Evolutionary conservation across 2,888 invertebrate genomes (phyloP), one percentile per base, ranked within the genome.

Genomic region (Rhyacophila evoluta): DNA sequence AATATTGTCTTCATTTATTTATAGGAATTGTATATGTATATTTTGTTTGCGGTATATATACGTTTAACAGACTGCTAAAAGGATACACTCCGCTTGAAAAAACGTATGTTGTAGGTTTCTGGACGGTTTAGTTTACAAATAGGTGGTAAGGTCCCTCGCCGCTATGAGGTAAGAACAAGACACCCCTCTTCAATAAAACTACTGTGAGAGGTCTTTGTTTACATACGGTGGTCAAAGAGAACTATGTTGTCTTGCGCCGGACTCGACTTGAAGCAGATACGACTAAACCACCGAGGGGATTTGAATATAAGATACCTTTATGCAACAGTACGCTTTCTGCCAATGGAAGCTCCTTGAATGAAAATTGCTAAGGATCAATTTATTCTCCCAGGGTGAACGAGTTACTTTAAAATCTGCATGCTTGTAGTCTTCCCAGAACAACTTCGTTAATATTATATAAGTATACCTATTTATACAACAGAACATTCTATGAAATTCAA

Each of bases 101-200:
- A 10, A 15, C 55, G 10, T 55, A 10, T 55, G 8, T 1, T 28
- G 69, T 33, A 8, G 3, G 69, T 29, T 33, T 29, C 55, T n/a
- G 72, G 69, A 25, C 25, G 75, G 69, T 25, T 37, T 75, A 19
- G 12, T 55, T 75, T 75, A 75, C 75, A 75, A 75, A 75, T 75
- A 69, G 25, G 75, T 69, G 75, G 75, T 75, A 15, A 37, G 37
- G 37, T 75, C 36, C 75, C 37, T 28, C 28, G 41, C 74, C 29
- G 19, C 38, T 15, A 36, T 37, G 36, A 25, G 75, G 75, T 27
- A 25, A 69, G 36, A 69, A 75, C 75, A 75, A 37, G 70, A 75
- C 69, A 75, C 33, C 69, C 67, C 36, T 75, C 75, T 69, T 68
- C 37, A 37, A 75, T 69, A 75, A 75, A 75, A 70, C 75, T 69